These are phyloP conservation scores for Rhynchomys soricoides DNA, from an alignment of 2,113 vertebrate genomes.

Conservation along the genomic window DNA sequence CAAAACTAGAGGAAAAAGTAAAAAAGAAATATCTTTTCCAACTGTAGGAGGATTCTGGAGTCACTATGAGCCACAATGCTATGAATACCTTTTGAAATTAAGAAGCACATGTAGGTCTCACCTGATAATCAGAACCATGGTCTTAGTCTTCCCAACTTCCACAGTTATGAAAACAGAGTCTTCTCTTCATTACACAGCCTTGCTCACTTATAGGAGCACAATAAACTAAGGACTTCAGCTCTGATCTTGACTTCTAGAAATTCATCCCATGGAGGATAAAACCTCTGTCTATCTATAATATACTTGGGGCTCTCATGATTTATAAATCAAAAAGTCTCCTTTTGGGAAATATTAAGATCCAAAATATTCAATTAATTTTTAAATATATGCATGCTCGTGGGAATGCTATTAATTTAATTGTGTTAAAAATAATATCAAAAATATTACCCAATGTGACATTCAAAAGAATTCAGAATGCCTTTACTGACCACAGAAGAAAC, in stretches of 20 bases:
- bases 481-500: not conserved
- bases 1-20: not conserved
- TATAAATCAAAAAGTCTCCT: not conserved
- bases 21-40: not conserved
- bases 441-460: not conserved
- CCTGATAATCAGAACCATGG: not conserved
- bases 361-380: constrained; percentile 45
- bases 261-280: not conserved
- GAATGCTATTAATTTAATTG: constrained; percentile 43
- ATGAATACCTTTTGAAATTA: not conserved
- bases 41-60: not conserved
- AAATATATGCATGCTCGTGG: not conserved
- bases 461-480: not conserved
- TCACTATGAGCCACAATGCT: not conserved
- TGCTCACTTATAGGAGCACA: not conserved
- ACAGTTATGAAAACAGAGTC: not conserved
- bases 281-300: not conserved
- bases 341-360: constrained; percentile 37
- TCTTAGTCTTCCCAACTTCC: no score
- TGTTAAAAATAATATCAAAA: not conserved
- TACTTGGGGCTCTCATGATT: not conserved
- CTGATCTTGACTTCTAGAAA: not conserved
- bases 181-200: not conserved
- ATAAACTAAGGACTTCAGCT: not conserved
- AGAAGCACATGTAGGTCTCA: not conserved